Evolutionary conservation across 1,140 invertebrate genomes (phyloP).

Genomic region (Drosophila oshimai): DNA sequence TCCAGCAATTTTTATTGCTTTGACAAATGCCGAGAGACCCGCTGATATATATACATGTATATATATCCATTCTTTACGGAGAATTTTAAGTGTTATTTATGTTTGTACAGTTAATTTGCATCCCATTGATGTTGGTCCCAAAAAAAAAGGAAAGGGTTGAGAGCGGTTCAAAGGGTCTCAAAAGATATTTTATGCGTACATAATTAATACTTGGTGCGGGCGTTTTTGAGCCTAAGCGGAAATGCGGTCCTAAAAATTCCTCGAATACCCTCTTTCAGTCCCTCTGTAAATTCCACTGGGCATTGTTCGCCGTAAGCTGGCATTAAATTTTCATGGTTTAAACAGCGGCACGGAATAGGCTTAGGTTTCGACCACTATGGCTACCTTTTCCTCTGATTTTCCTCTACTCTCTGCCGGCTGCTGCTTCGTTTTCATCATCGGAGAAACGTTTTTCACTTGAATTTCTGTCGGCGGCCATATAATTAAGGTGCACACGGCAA

Average conservation of each 20-base stretch:
- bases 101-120: constrained; percentile 81
- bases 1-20: constrained; percentile 76
- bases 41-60: not conserved
- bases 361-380: constrained; percentile 46
- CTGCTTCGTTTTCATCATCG: constrained; percentile 36
- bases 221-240: constrained; percentile 49
- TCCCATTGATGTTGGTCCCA: constrained; percentile 70
- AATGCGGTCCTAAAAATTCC: constrained; percentile 67
- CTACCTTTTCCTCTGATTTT: constrained; percentile 10
- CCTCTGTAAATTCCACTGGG: constrained; percentile 32
- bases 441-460: constrained; percentile 68
- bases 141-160: constrained; percentile 35
- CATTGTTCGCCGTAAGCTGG: constrained; percentile 69
- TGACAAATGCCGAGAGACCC: constrained; percentile 58
- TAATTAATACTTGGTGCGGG: constrained; percentile 68
- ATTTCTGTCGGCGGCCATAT: constrained; percentile 77
- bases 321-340: constrained; percentile 78
- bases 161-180: constrained; percentile 59
- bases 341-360: constrained; percentile 77
- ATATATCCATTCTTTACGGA: constrained; percentile 43
- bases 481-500: constrained; percentile 78
- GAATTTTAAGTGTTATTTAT: constrained; percentile 80
- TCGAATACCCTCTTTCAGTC: constrained; percentile 30
- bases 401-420: not conserved
- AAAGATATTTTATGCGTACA: constrained; percentile 81